These are phyloP conservation scores for Crax fasciolata DNA, from an alignment of 2,797 vertebrate genomes.

Conservation along the genomic window DNA sequence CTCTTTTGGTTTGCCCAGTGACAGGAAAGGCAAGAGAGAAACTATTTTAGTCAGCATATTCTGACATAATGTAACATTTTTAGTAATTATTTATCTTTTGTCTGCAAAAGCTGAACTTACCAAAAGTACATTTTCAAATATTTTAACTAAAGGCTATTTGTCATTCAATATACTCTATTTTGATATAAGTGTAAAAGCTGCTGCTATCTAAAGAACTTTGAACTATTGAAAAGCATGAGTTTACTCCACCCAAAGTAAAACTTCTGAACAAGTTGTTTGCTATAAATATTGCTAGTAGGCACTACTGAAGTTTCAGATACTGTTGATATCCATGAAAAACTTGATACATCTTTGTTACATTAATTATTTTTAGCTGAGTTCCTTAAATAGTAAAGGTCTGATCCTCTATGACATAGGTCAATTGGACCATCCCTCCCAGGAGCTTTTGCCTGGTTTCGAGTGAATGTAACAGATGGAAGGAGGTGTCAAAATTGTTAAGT, in stretches of 20 bases:
- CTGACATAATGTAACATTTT: conserved; percentile 14
- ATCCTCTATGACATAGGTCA: neutral
- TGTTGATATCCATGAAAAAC: neutral
- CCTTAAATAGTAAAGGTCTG: neutral
- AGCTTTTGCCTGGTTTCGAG: neutral
- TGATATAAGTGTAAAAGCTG: neutral
- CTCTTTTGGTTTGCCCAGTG: conserved; percentile 47
- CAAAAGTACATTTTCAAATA: neutral
- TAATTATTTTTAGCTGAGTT: neutral
- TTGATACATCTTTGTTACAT: neutral
- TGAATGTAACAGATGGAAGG: neutral
- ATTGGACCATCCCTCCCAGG: neutral
- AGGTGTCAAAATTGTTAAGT: neutral
- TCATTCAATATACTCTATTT: neutral
- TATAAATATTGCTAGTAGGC: neutral
- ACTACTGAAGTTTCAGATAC: neutral
- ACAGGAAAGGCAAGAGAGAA: conserved; percentile 67
- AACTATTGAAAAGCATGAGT: neutral
- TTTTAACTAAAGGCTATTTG: neutral
- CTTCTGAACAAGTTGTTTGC: neutral
- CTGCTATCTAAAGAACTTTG: neutral
- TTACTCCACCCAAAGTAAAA: neutral
- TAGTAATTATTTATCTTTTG: conserved; percentile 1
- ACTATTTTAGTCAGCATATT: conserved; percentile 45
- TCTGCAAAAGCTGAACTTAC: neutral